Evolutionary conservation across 2,113 vertebrate species (phyloP).

Genomic region (Sylvia atricapilla): DNA sequence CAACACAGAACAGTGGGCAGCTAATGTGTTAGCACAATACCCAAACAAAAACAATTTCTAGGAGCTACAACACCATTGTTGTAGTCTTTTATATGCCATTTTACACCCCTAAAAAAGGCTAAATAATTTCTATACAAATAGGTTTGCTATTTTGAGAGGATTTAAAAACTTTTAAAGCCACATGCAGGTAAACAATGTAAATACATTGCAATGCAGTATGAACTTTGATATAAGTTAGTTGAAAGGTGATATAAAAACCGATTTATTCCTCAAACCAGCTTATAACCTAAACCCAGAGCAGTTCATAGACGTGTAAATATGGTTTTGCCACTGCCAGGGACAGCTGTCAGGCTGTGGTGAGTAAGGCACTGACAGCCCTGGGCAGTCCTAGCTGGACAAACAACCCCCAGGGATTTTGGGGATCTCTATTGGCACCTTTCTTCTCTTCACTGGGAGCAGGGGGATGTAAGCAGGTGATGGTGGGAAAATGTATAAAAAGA

Average conservation of each 20-base stretch:
- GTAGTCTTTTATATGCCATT: not conserved
- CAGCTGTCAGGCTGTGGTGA: not conserved
- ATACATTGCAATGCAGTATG: not conserved
- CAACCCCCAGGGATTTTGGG: accelerated
- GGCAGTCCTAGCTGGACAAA: not conserved
- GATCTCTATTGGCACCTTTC: accelerated
- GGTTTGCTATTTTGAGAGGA: not conserved
- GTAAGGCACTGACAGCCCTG: not conserved
- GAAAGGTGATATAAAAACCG: not conserved
- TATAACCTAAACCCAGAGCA: not conserved
- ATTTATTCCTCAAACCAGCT: not conserved
- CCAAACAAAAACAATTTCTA: not conserved
- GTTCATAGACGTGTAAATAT: not conserved
- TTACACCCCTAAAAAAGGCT: not conserved
- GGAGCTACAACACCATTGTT: not conserved
- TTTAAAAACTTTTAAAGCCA: not conserved
- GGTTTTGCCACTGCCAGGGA: not conserved
- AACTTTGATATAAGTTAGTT: not conserved
- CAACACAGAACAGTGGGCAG: not conserved
- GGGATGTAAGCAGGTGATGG: not conserved
- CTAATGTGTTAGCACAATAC: not conserved
- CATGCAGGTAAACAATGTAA: not conserved
- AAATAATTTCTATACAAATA: not conserved
- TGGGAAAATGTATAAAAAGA: not conserved
- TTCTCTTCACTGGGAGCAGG: not conserved